Base-by-base conservation (phyloP, 2,113 vertebrate genomes). In the Sclerurus mexicanus region DNA sequence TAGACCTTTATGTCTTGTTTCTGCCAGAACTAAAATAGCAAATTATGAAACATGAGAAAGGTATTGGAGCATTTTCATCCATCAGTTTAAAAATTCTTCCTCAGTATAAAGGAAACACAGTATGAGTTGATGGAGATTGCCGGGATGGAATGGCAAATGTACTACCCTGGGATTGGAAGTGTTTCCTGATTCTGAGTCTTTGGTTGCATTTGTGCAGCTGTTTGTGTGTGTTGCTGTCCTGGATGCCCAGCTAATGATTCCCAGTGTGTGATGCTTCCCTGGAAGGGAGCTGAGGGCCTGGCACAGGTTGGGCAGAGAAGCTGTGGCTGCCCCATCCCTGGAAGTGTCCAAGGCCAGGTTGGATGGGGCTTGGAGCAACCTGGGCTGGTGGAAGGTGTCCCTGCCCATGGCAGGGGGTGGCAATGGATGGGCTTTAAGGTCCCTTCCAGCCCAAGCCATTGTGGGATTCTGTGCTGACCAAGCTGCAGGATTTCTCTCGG, bases 401-500 rank as follows among this genome's bases (percentile, higher is more conserved):
- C 68, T 74, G 68, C 60, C 52, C 44, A 24, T 24, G 69, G 31
- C 68, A 28, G 58, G 31, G 58, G 31, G 6, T 11, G 56, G 50
- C 2, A 9, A 9, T 7, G 27, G 39, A 1, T 30, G 78, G 2
- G 10, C 2, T 59, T 30, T 53, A 0, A 22, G 24, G 16, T 46
- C 20, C 33, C 13, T 39, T 9, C 46, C 12, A 4, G 5, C 10
- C 33, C 6, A 24, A 20, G 17, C 78, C 16, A 1, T 13, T 21
- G 28, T 40, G 21, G 1, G 24, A 47, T 40, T 40, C 47, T 68
- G 39, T 68, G 62, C 85, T 62, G 37, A n/a, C 14, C 24, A 21
- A 60, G 28, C 83, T 63, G 27, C 14, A 6, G 53, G 8, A 56
- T 58, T 56, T 52, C 44, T 55, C n/a, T 87, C 30, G 50, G 79